phyloP scores from a whole-genome alignment of 2,113 vertebrate species.

The Phalacrocorax carbo region DNA sequence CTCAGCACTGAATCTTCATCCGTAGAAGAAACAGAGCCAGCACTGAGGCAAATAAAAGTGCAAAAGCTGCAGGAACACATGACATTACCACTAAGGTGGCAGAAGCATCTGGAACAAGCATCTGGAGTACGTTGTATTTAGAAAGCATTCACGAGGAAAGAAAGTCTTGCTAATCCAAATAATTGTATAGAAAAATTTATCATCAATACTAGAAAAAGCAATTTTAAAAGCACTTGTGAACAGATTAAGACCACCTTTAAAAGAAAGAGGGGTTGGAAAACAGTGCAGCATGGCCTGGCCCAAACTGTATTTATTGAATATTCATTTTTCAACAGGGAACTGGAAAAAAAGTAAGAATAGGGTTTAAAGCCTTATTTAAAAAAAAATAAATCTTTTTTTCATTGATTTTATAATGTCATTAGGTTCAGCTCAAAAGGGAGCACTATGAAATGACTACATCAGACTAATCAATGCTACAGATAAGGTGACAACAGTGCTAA shows the following conservation, averaged over 20 bases:
- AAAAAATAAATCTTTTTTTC: neutral
- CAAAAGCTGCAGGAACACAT: neutral
- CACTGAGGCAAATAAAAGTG: neutral
- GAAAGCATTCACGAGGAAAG: neutral
- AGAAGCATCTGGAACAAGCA: neutral
- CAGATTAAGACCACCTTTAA: neutral
- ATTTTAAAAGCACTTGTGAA: neutral
- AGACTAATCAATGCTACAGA: neutral
- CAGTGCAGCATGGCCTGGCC: neutral
- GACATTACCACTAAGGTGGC: neutral
- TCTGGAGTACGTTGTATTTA: neutral
- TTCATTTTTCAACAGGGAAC: neutral
- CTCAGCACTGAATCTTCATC: neutral
- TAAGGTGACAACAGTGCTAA: neutral
- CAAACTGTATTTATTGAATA: neutral
- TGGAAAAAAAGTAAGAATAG: neutral
- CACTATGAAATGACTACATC: neutral
- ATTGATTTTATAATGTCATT: neutral
- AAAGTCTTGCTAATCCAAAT: neutral
- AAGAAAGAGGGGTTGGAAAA: neutral
- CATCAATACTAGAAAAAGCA: neutral
- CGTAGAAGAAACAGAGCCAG: neutral
- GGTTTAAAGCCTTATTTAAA: neutral
- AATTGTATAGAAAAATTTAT: neutral
- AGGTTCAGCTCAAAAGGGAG: neutral